These are phyloP conservation scores for Apamea monoglypha DNA, from an alignment of 2,888 invertebrate species.

Conservation along the genomic window DNA sequence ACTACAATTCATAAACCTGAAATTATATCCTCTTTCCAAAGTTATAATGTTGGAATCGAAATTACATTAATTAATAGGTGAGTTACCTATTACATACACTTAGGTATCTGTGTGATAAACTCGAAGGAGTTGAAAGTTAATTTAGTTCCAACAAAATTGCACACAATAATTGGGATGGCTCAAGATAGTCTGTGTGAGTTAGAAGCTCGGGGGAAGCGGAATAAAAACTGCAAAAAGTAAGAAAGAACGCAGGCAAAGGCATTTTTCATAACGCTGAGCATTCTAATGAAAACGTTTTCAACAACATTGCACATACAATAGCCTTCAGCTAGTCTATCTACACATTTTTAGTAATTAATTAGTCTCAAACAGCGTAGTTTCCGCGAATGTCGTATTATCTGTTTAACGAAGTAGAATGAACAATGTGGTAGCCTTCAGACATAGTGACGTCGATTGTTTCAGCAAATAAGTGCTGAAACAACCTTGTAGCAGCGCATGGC, in stretches of 20 bases:
- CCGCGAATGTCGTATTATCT: conserved; percentile 75
- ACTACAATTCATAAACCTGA: background rate
- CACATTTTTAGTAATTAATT: conserved; percentile 60
- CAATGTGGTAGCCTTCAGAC: conserved; percentile 81
- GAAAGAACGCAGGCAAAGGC: conserved; percentile 38
- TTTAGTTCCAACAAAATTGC: conserved; percentile 1
- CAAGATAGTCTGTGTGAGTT: background rate
- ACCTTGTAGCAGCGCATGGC: conserved; percentile 81
- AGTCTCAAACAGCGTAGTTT: conserved; percentile 59
- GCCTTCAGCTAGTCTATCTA: conserved; percentile 49
- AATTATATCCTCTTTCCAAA: background rate
- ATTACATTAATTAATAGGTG: background rate
- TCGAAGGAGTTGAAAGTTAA: background rate
- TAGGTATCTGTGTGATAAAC: background rate
- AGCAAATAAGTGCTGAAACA: conserved; percentile 83
- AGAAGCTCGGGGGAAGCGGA: conserved; percentile 8
- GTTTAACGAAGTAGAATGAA: conserved; percentile 82
- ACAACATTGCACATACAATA: conserved; percentile 45
- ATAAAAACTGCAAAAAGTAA: conserved; percentile 21
- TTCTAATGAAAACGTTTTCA: conserved; percentile 62
- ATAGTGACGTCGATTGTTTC: conserved; percentile 88
- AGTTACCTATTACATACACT: background rate
- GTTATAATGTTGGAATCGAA: background rate
- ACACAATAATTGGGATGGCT: background rate
- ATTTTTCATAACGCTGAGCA: conserved; percentile 67